phyloP scores from a whole-genome alignment of 2,888 invertebrate species.

The Pseudeuparius sepicola region DNA sequence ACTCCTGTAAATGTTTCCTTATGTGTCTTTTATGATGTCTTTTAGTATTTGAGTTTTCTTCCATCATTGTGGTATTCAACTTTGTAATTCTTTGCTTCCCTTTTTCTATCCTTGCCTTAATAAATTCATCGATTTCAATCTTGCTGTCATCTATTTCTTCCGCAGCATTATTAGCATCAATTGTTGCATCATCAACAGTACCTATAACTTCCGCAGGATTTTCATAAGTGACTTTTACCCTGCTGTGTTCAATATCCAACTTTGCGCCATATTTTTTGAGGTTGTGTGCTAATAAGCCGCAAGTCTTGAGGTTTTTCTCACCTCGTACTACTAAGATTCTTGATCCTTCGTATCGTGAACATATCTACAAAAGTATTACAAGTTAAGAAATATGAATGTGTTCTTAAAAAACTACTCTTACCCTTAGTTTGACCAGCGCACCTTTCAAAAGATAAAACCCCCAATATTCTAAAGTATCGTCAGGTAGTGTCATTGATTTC shows the following conservation, averaged over 20 bases:
- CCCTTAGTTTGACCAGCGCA: constrained; percentile 62
- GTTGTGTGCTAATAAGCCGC: constrained; percentile 64
- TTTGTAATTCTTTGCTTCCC: constrained; percentile 2
- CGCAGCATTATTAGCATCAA: constrained; percentile 23
- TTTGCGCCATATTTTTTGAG: constrained; percentile 53
- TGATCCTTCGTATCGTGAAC: constrained; percentile 70
- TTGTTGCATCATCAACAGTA: constrained; percentile 24
- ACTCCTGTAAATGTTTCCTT: constrained; percentile 7
- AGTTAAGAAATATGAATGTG: constrained; percentile 1
- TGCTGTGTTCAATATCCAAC: constrained; percentile 45
- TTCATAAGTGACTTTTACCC: constrained; percentile 48
- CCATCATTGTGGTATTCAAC: constrained; percentile 8
- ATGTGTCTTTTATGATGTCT: constrained; percentile 20
- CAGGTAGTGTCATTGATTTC: constrained; percentile 73
- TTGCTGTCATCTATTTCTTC: constrained; percentile 27
- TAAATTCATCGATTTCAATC: too few relatives aligned
- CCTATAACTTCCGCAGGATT: constrained; percentile 44
- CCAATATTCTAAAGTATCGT: constrained; percentile 82
- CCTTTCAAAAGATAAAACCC: constrained; percentile 75
- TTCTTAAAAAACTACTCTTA: too few relatives aligned
- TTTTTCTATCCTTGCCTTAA: too few relatives aligned
- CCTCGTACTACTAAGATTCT: constrained; percentile 74
- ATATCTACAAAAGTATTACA: constrained; percentile 40
- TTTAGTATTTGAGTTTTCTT: constrained; percentile 19
- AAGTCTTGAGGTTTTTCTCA: constrained; percentile 64